Percentiles rank a stretch among this genome's conserved stretches.
phyloP scores from a whole-genome alignment of 2,113 vertebrate genomes.

The Casuarius casuarius region DNA sequence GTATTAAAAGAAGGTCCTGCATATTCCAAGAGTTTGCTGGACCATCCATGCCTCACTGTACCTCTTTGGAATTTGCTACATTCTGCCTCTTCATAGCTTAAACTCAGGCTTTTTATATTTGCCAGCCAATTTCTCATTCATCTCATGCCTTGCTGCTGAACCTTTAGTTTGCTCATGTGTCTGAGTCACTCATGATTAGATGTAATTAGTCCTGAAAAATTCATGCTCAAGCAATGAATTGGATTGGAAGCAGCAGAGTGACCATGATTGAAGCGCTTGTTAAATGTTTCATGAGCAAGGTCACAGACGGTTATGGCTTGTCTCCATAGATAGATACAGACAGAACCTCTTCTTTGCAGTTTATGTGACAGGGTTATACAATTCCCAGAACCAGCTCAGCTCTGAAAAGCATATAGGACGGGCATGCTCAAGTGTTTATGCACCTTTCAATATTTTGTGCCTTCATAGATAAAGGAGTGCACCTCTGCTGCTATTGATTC shows the following conservation, averaged over 20 bases:
- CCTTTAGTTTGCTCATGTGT: neutral
- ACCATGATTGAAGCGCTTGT: conserved; percentile 5
- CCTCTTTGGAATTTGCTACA: neutral
- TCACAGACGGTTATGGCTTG: neutral
- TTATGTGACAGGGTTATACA: neutral
- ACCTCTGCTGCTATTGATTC: neutral
- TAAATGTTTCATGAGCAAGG: neutral
- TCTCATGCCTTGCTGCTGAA: neutral
- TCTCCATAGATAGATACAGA: neutral
- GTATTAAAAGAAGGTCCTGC: neutral
- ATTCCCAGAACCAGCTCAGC: neutral
- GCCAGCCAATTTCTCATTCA: conserved; percentile 23
- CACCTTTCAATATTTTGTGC: neutral
- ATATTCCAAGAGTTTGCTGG: neutral
- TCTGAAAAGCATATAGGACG: neutral
- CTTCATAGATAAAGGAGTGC: neutral
- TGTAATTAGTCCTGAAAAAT: conserved; percentile 50
- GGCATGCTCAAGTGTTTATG: neutral
- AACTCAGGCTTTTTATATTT: neutral
- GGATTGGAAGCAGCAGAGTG: neutral
- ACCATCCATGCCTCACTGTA: neutral
- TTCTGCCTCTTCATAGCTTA: neutral
- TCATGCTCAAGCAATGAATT: neutral
- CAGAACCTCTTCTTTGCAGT: neutral
- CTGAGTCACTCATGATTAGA: conserved; percentile 10